Evolutionary conservation across 2,888 invertebrate species (phyloP).

Genomic region (Napeogenes inachia): DNA sequence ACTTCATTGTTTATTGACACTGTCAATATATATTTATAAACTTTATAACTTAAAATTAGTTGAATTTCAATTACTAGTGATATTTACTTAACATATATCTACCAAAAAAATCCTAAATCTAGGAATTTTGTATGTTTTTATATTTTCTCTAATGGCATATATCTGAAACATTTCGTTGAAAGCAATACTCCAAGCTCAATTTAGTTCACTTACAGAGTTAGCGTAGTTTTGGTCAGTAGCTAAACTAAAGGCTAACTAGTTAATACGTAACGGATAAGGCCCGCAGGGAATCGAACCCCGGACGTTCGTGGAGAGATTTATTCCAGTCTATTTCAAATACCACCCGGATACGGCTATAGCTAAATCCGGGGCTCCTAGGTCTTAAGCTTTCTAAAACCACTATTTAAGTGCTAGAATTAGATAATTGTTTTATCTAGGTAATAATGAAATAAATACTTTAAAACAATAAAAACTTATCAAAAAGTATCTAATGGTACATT

Average conservation of each 20-base stretch:
- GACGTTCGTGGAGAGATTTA: conserved; percentile 65
- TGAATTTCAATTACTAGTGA: too few species aligned
- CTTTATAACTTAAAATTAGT: too few species aligned
- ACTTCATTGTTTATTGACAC: too few species aligned
- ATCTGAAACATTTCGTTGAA: conserved; percentile 27
- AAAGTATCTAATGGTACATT: background rate
- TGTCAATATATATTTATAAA: too few species aligned
- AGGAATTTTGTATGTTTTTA: too few species aligned
- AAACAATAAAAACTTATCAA: conserved; percentile 24
- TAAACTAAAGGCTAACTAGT: conserved; percentile 40
- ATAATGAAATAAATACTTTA: background rate
- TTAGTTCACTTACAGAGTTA: too few species aligned
- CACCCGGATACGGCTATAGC: conserved; percentile 60
- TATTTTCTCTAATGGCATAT: too few species aligned
- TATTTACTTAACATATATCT: too few species aligned
- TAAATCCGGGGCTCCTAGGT: conserved; percentile 63
- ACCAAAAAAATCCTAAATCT: too few species aligned
- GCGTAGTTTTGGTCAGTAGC: conserved; percentile 52
- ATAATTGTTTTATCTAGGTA: conserved; percentile 24
- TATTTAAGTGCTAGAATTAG: conserved; percentile 37
- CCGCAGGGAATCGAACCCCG: conserved; percentile 69
- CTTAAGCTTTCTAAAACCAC: conserved; percentile 58
- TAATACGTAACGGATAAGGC: conserved; percentile 55
- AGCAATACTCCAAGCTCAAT: background rate
- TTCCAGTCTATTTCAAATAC: conserved; percentile 66